A percentile compares a stretch with the other conserved stretches of the same genome.
Evolutionary conservation across 2,113 vertebrate genomes (phyloP).

Genomic region (Hemiscyllium ocellatum): DNA sequence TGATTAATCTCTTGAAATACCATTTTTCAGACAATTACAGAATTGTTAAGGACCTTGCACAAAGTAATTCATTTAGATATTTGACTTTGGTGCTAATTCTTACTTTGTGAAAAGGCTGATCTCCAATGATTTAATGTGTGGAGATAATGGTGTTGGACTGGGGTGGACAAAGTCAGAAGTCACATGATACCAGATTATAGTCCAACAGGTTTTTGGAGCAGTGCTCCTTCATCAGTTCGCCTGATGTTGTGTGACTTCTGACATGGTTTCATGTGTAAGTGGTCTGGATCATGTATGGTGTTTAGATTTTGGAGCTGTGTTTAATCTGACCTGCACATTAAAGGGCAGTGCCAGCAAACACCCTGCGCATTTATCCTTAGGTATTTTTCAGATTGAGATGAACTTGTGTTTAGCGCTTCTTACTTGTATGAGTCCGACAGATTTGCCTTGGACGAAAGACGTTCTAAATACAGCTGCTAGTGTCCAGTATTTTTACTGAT

Average conservation of each 20-base stretch:
- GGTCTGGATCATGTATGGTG: neutral
- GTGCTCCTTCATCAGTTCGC: too few relatives aligned
- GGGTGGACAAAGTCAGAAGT: too few relatives aligned
- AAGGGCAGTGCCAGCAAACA: neutral
- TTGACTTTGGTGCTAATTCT: neutral
- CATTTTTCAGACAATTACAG: neutral
- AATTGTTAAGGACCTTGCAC: neutral
- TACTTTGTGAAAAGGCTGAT: neutral
- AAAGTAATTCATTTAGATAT: neutral
- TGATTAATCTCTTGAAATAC: neutral
- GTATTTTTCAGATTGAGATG: neutral
- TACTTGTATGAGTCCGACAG: neutral
- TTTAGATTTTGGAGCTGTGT: neutral
- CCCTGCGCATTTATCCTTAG: neutral
- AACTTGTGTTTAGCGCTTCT: neutral
- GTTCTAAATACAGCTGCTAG: neutral
- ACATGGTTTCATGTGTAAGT: too few relatives aligned
- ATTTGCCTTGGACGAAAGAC: neutral
- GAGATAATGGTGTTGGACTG: too few relatives aligned
- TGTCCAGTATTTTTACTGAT: neutral
- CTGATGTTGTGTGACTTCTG: too few relatives aligned
- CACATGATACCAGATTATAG: too few relatives aligned
- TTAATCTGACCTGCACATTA: neutral
- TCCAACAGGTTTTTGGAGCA: too few relatives aligned
- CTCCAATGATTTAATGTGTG: neutral